These are phyloP conservation scores for Physocephala rufipes DNA, from an alignment of 2,888 invertebrate species.

Conservation along the genomic window DNA sequence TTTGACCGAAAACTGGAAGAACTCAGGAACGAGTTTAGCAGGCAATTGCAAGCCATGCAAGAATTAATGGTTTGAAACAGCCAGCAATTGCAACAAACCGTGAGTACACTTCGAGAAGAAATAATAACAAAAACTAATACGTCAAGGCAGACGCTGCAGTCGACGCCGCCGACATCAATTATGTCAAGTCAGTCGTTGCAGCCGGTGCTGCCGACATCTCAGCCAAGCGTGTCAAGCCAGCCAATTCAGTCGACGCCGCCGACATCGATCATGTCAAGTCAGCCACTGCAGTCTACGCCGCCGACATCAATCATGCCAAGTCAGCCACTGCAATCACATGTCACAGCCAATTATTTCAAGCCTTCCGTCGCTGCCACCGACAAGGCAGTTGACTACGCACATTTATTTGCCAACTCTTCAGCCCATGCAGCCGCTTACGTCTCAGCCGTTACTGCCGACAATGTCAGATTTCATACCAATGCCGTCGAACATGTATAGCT, in stretches of 20 bases:
- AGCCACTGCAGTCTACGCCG: background rate
- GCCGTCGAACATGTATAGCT: too few species aligned
- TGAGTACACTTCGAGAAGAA: background rate
- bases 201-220: background rate
- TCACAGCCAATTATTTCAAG: background rate
- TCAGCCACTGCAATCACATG: too few species aligned
- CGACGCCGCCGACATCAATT: background rate
- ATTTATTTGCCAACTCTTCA: too few species aligned
- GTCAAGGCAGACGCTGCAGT: slow-evolving; percentile 5
- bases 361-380: too few species aligned
- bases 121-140: too few species aligned
- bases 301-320: too few species aligned
- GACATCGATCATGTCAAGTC: background rate
- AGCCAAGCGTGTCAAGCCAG: background rate
- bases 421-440: too few species aligned
- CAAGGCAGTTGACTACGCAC: too few species aligned
- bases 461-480: too few species aligned
- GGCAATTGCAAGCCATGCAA: background rate
- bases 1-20: slow-evolving; percentile 3
- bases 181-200: background rate
- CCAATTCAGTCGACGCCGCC: background rate
- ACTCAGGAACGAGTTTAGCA: background rate
- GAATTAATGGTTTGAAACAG: background rate
- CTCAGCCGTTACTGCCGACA: background rate
- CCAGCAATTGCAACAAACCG: background rate